phyloP scores from a whole-genome alignment of 2,888 invertebrate genomes.

The Eumerus sabulonum region DNA sequence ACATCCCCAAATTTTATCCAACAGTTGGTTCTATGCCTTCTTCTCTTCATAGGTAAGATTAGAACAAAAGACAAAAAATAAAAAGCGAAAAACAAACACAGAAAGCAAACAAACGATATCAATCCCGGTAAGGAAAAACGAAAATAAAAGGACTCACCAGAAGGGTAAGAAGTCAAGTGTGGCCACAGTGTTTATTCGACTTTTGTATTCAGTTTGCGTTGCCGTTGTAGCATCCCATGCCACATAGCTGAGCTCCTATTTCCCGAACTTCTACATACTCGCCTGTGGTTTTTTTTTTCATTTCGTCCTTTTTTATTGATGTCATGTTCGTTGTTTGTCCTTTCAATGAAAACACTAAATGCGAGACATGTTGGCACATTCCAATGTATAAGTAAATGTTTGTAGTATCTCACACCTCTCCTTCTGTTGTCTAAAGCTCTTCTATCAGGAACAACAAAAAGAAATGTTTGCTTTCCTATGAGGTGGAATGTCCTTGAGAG shows the following conservation, averaged over 20 bases:
- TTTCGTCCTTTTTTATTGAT: slow-evolving; percentile 48
- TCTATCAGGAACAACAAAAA: no score
- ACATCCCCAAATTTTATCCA: not conserved
- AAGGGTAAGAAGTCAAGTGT: slow-evolving; percentile 40
- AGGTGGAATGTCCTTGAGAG: slow-evolving; percentile 44
- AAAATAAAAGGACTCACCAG: slow-evolving; percentile 24
- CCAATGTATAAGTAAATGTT: slow-evolving; percentile 57
- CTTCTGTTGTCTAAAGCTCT: not conserved
- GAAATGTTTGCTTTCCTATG: not conserved
- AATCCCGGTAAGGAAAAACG: slow-evolving; percentile 3
- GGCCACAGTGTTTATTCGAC: slow-evolving; percentile 32
- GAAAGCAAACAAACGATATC: not conserved
- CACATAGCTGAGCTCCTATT: slow-evolving; percentile 17
- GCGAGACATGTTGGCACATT: slow-evolving; percentile 59
- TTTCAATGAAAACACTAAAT: slow-evolving; percentile 65
- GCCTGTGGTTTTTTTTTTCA: slow-evolving; percentile 12
- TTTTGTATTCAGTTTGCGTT: slow-evolving; percentile 56
- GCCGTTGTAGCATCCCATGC: slow-evolving; percentile 5
- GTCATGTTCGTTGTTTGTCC: slow-evolving; percentile 60
- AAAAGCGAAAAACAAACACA: not conserved
- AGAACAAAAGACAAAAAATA: slow-evolving; percentile 1
- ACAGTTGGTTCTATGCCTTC: slow-evolving; percentile 39
- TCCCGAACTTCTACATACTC: slow-evolving; percentile 48
- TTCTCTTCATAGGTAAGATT: slow-evolving; percentile 22
- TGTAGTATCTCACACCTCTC: slow-evolving; percentile 33